Evolutionary conservation across 2,113 vertebrate species (phyloP).

Genomic region (Psammodynastes pulverulentus): DNA sequence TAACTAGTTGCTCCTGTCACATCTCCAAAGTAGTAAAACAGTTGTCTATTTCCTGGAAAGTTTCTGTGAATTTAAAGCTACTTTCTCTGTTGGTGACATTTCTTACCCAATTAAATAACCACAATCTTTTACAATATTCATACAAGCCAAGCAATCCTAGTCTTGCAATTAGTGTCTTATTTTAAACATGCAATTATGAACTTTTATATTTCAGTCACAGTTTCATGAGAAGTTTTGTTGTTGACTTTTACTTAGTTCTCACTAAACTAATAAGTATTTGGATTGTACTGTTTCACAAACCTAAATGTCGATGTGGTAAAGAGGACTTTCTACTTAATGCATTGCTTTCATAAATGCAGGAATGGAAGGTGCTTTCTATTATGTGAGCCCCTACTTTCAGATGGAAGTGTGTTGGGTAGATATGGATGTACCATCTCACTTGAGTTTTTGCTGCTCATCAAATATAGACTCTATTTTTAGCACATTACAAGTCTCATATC

Average conservation of each 20-base stretch:
- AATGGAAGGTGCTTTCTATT: neutral
- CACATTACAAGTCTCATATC: neutral
- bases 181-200: neutral
- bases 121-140: neutral
- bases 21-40: neutral
- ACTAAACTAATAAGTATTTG: neutral
- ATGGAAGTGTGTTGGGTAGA: neutral
- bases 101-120: neutral
- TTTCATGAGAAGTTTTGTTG: neutral
- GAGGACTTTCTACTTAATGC: neutral
- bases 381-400: neutral
- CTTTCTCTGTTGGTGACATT: neutral
- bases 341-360: neutral
- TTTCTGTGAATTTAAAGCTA: neutral
- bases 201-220: neutral
- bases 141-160: neutral
- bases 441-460: neutral
- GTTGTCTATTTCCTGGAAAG: neutral
- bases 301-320: neutral
- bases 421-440: neutral
- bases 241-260: neutral
- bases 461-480: neutral
- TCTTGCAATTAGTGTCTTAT: neutral
- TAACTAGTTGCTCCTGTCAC: neutral
- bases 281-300: neutral